Evolutionary conservation across 2,113 vertebrate species (phyloP).

Genomic region (Nerophis lumbriciformis): DNA sequence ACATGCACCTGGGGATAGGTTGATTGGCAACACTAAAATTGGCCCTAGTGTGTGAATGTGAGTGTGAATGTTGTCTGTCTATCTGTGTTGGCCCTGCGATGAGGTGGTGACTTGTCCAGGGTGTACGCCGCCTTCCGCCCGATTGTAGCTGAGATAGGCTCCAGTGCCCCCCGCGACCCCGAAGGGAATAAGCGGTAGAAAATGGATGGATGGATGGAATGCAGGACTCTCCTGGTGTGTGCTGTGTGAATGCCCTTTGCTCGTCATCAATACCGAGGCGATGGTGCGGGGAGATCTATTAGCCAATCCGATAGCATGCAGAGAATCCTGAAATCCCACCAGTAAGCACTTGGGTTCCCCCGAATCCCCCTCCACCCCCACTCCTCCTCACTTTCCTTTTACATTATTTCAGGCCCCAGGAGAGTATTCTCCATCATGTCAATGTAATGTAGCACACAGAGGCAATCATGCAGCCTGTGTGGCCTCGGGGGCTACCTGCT

Average conservation of each 20-base stretch:
- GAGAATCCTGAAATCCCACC: constrained; percentile 61
- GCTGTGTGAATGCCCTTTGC: constrained; percentile 62
- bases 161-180: no score
- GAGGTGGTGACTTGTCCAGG: no score
- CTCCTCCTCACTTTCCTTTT: constrained; percentile 56
- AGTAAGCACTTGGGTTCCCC: constrained; percentile 54
- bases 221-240: constrained; percentile 59
- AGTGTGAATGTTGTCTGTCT: no score
- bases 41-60: no score
- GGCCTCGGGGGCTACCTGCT: constrained; percentile 56
- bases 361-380: neutral
- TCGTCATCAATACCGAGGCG: constrained; percentile 68
- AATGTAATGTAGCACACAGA: constrained; percentile 71
- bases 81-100: no score
- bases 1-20: no score
- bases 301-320: constrained; percentile 71
- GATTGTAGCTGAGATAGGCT: no score
- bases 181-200: no score
- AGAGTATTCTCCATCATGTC: constrained; percentile 71
- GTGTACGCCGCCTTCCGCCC: no score
- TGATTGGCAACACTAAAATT: no score
- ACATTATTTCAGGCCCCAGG: constrained; percentile 69
- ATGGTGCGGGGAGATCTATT: constrained; percentile 64
- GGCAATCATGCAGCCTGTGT: constrained; percentile 67
- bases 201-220: no score